Base-by-base conservation (phyloP, 1,140 invertebrate species). In the Andricus grossulariae region DNA sequence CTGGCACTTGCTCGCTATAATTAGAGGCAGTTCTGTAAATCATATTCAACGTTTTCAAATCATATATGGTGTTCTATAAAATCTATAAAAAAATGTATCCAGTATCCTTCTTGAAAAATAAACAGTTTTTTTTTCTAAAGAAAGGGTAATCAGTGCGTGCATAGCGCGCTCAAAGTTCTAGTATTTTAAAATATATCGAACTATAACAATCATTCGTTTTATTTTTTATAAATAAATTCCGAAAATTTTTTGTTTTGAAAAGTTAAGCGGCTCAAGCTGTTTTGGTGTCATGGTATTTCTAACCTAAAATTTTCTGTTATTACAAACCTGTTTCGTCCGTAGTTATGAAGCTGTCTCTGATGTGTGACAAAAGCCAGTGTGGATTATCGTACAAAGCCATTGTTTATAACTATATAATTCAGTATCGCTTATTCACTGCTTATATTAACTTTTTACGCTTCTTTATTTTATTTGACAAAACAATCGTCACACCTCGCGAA, bases 311-410 rank as follows among this genome's bases (percentile, higher is more conserved):
- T 25, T 5, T 3, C 8, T n/a, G 10, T n/a, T 49, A 70, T 72
- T 15, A 72, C 76, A 76, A 93, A 93, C 97, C 96, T 85, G 97
- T 98, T 90, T 98, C 97, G 92, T 99, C 98, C 45, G 97, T 97
- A n/a, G 96, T 96, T 84, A 98, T 97, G 90, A 98, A 99, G 19
- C 97, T 98, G 89, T 98, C 97, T 75, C 96, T 93, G 77, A 98
- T 97, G 90, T 98, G 97, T 70, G 97, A 96, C 72, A 98, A 92
- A 45, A 99, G 92, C 95, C 98, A 99, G 79, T 96, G 95, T 91
- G 95, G 95, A 89, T 98, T 97, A 89, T 98, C 97, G 89, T 97
- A 98, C 72, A 97, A 94, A 80, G 97, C 97, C 97, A 98, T 98
- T 39, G 25, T 66, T 66, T 66, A n/a, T 16, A 32, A 32, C 6